A percentile compares a stretch with the other conserved stretches of the same genome.
Evolutionary conservation across 2,113 vertebrate species (phyloP).

Genomic region (Chloroceryle aenea): DNA sequence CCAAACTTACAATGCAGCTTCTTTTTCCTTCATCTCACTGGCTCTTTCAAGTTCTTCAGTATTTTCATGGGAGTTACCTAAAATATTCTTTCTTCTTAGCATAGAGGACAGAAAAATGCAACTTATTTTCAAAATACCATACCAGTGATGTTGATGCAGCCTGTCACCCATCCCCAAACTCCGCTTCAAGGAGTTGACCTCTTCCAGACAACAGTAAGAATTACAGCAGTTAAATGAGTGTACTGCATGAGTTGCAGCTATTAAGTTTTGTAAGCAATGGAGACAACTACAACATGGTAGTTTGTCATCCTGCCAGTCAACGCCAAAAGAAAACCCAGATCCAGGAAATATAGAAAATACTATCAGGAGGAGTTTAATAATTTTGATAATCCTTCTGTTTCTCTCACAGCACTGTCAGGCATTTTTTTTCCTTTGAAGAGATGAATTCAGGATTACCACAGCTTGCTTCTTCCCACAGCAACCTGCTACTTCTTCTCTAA

Average conservation of each 20-base stretch:
- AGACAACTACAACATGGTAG: background rate
- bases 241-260: background rate
- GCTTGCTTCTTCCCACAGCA: background rate
- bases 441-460: background rate
- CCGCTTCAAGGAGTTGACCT: background rate
- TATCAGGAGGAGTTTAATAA: background rate
- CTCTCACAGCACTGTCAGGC: background rate
- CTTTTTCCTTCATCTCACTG: slow-evolving; percentile 90
- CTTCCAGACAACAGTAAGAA: background rate
- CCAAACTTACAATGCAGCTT: slow-evolving; percentile 91
- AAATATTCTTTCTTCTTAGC: slow-evolving; percentile 86
- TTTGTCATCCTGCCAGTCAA: background rate
- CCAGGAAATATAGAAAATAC: background rate
- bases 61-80: slow-evolving; percentile 84
- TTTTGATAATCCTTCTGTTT: background rate
- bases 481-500: background rate
- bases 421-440: background rate
- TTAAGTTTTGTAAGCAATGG: background rate
- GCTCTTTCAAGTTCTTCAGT: slow-evolving; percentile 87
- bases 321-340: background rate
- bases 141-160: background rate
- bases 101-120: slow-evolving; percentile 67
- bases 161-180: background rate
- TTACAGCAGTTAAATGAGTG: background rate
- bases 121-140: slow-evolving; percentile 51